Evolutionary conservation across 2,113 vertebrate species (phyloP), one percentile per base, ranked within the genome.

Genomic region (Cottus gobio): DNA sequence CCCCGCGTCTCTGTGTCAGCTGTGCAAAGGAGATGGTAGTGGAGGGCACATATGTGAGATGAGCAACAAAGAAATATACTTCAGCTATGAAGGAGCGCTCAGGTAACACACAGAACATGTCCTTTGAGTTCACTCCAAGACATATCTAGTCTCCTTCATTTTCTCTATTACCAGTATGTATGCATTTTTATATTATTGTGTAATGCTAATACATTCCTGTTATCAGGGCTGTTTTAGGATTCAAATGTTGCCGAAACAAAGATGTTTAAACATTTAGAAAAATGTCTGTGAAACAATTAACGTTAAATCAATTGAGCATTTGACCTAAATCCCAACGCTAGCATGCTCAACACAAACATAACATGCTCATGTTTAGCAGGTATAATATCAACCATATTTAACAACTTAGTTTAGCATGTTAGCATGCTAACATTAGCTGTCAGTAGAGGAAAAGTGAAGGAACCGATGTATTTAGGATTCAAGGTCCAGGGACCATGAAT

Each of bases 1-100:
- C 44, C 94, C 95, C 0, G 0, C 86, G 0, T 95, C 96, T 77
- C 95, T 99, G 77, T 99, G 98, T 65, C 54, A 92, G 71, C 95
- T 96, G 58, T 99, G 98, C 85, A 87, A 2, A 26, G 98, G 98
- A 6, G 80, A 98, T 13, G 34, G 0, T 0, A 1, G 0, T 0
- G 96, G 95, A 56, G 12, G 87, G 2, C 75, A 94, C 22, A 93
- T 93, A 71, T 99, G 98, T 70, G 87, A 26, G 1, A 93, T 69
- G 82, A 93, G 87, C 67, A 26, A 36, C 22, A 93, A 96, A 4
- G 97, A 98, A 91, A 83, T 9, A 52, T 99, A 98, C 87, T 98
- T 93, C 26, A 90, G 90, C 88, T 97, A 99, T 74, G 94, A 91
- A 3, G 98, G 97, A 7, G 97, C 97, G 76, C 98, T 99, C 95